Evolutionary conservation across 2,113 vertebrate species (phyloP).

Genomic region (Propithecus coquereli): DNA sequence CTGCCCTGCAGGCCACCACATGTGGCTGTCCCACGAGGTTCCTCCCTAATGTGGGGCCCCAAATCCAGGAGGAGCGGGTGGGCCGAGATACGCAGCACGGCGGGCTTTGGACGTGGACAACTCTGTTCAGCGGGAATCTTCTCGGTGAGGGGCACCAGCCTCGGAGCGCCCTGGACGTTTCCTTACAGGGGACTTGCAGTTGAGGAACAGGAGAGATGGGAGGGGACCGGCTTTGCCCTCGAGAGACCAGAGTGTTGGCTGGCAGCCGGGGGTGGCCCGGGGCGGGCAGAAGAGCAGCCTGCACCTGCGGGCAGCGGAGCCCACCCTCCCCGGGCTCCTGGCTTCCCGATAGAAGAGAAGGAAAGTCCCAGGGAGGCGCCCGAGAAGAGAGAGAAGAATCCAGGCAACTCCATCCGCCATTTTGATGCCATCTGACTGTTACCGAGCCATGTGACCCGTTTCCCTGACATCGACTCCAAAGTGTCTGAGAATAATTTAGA

Average conservation of each 20-base stretch:
- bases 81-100: background rate
- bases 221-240: background rate
- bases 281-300: background rate
- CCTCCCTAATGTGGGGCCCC: background rate
- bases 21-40: no score
- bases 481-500: background rate
- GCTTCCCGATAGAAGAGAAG: background rate
- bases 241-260: background rate
- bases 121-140: background rate
- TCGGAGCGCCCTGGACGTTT: background rate
- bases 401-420: background rate
- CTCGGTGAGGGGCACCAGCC: background rate
- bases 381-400: background rate
- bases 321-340: background rate
- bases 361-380: background rate
- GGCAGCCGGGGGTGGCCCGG: background rate
- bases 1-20: fast-evolving
- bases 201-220: background rate
- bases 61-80: background rate
- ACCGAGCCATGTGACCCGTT: background rate
- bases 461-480: background rate
- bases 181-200: background rate
- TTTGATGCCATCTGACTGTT: background rate
- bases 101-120: background rate
- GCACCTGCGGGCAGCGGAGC: background rate